These are phyloP conservation scores for Coenonympha glycerion DNA, from an alignment of 2,888 invertebrate genomes.

Conservation along the genomic window DNA sequence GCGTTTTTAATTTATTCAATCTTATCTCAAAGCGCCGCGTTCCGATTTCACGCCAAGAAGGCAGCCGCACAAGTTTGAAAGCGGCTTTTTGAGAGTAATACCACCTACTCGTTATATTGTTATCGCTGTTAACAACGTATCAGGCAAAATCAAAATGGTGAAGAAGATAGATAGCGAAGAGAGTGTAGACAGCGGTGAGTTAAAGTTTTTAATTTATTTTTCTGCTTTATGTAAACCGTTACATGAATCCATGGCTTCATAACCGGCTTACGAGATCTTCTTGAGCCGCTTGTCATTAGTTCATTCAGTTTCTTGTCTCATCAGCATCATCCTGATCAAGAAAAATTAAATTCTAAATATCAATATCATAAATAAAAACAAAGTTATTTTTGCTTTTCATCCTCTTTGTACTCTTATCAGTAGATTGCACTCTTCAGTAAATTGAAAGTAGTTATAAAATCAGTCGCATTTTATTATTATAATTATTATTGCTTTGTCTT, in stretches of 20 bases:
- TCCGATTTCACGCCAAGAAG: slow-evolving; percentile 74
- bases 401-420: no score
- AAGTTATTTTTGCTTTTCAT: no score
- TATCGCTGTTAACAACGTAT: slow-evolving; percentile 61
- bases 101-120: slow-evolving; percentile 64
- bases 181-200: slow-evolving; percentile 75
- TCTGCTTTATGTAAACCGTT: neutral
- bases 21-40: slow-evolving; percentile 55
- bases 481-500: no score
- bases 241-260: neutral
- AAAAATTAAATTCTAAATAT: neutral
- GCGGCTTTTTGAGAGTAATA: slow-evolving; percentile 74
- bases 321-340: neutral
- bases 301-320: neutral
- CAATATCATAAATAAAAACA: neutral
- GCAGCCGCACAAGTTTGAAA: slow-evolving; percentile 73
- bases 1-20: slow-evolving; percentile 55
- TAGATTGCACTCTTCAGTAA: no score
- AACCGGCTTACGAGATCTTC: neutral
- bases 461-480: no score
- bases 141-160: slow-evolving; percentile 69
- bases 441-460: no score
- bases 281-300: neutral
- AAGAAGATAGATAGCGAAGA: slow-evolving; percentile 73
- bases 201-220: slow-evolving; percentile 33